Evolutionary conservation across 2,888 invertebrate genomes (phyloP).

Genomic region (Blomia tropicalis): DNA sequence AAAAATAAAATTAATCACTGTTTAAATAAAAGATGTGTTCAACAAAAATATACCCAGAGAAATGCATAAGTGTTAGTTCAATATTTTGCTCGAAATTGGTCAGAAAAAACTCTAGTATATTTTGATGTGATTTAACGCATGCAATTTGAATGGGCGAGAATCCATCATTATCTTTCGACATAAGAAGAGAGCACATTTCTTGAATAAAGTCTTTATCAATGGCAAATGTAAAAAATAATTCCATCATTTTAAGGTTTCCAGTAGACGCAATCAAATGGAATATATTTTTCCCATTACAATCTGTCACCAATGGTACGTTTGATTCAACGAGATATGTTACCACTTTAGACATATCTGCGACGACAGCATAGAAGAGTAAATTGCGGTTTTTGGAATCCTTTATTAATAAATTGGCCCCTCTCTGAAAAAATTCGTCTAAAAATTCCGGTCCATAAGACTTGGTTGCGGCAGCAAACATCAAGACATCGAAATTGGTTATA

Average conservation of each 20-base stretch:
- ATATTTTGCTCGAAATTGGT: not conserved
- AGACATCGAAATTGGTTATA: conserved; percentile 9
- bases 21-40: not conserved
- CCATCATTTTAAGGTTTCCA: conserved; percentile 9
- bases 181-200: not conserved
- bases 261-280: conserved; percentile 45
- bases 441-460: not conserved
- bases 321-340: conserved; percentile 43
- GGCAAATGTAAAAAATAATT: not conserved
- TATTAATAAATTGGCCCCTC: conserved; percentile 10
- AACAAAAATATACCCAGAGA: conserved; percentile 39
- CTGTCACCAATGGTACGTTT: conserved; percentile 45
- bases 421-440: conserved; percentile 16
- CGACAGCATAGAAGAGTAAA: conserved; percentile 20
- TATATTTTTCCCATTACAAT: conserved; percentile 49
- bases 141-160: conserved; percentile 17
- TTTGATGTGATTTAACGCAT: conserved; percentile 13
- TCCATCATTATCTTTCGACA: conserved; percentile 7
- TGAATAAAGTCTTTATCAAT: not conserved
- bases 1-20: not conserved
- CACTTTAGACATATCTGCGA: conserved; percentile 33
- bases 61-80: conserved; percentile 44
- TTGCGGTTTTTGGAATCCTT: conserved; percentile 15
- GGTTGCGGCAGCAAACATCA: conserved; percentile 22
- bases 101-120: not conserved